phyloP scores from a whole-genome alignment of 2,797 vertebrate species.

The Pseudochirops corinnae region DNA sequence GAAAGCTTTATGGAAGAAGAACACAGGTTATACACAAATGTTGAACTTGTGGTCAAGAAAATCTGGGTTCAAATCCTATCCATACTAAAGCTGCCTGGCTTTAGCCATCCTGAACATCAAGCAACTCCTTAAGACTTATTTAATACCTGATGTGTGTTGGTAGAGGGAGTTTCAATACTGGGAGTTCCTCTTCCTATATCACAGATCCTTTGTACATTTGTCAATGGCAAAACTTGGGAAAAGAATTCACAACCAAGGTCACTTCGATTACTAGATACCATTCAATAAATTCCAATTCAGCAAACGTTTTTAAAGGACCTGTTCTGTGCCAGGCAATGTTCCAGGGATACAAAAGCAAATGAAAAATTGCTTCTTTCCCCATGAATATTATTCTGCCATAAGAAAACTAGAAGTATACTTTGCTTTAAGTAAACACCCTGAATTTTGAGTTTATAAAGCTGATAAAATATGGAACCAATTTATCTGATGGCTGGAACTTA shows the following conservation, averaged over 20 bases:
- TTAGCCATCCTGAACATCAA: background rate
- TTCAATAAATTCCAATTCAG: background rate
- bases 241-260: background rate
- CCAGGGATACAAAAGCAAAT: background rate
- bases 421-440: background rate
- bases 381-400: background rate
- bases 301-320: background rate
- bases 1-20: background rate
- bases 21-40: background rate
- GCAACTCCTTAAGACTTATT: background rate
- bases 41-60: background rate
- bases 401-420: background rate
- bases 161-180: background rate
- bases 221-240: slow-evolving; percentile 26
- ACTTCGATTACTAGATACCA: background rate
- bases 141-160: background rate
- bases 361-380: background rate
- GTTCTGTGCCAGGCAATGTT: background rate
- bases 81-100: background rate
- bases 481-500: background rate
- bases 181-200: background rate
- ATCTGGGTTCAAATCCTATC: background rate
- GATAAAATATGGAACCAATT: background rate
- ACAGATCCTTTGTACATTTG: background rate
- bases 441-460: background rate